Evolutionary conservation across 2,888 invertebrate species (phyloP).

Genomic region (Meteorus colon): DNA sequence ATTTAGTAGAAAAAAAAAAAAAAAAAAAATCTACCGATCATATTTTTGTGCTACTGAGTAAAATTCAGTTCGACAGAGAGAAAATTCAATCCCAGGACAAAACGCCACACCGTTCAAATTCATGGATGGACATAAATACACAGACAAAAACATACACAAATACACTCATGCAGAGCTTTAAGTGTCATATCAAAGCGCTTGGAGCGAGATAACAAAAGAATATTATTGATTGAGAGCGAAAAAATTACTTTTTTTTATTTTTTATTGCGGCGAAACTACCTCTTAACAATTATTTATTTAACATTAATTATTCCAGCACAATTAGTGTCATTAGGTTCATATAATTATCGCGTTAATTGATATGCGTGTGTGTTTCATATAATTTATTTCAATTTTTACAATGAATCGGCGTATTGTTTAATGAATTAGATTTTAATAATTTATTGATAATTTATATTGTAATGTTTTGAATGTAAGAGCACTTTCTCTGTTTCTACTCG

Average conservation of each 20-base stretch:
- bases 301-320: conserved; percentile 15
- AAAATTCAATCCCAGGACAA: background rate
- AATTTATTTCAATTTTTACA: conserved; percentile 34
- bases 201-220: background rate
- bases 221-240: background rate
- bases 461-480: conserved; percentile 19
- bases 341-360: conserved; percentile 26
- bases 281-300: conserved; percentile 33
- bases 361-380: conserved; percentile 35
- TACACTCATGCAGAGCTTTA: conserved; percentile 44
- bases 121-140: conserved; percentile 20
- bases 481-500: conserved; percentile 36
- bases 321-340: conserved; percentile 38
- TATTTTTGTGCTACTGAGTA: background rate
- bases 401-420: conserved; percentile 20
- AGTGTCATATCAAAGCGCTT: conserved; percentile 14
- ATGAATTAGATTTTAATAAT: conserved; percentile 25
- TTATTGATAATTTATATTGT: conserved; percentile 33
- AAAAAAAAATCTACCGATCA: conserved; percentile 21
- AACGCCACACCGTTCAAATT: background rate
- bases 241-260: conserved; percentile 29
- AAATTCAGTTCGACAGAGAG: background rate
- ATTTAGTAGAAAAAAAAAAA: background rate
- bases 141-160: conserved; percentile 46
- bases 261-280: conserved; percentile 39